phyloP scores from a whole-genome alignment of 2,888 invertebrate genomes.

The Parapristionchus giblindavisi region DNA sequence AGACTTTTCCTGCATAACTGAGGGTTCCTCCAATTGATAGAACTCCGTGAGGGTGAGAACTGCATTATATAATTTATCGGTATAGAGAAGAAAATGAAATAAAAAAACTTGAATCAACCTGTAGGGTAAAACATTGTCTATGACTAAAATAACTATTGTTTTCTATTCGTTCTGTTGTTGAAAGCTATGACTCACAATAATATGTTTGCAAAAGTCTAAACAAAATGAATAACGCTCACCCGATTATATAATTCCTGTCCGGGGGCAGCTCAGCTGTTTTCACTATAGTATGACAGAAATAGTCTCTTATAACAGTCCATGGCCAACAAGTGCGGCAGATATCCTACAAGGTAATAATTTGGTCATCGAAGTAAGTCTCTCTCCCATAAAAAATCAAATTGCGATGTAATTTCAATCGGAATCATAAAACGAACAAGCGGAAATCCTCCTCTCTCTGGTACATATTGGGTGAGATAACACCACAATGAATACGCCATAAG shows the following conservation, averaged over 20 bases:
- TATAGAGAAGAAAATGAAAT: background rate
- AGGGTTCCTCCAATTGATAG: conserved; percentile 22
- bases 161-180: background rate
- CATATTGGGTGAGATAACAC: no score
- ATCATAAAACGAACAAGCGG: no score
- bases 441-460: no score
- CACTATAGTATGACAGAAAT: conserved; percentile 32
- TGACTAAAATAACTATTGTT: background rate
- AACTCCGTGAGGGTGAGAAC: conserved; percentile 32
- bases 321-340: conserved; percentile 21
- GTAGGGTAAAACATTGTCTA: background rate
- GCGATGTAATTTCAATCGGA: no score
- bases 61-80: background rate
- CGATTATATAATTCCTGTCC: conserved; percentile 22
- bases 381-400: no score
- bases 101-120: background rate
- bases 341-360: no score
- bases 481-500: no score
- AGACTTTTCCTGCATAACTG: conserved; percentile 21
- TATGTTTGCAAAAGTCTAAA: background rate
- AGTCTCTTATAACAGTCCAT: conserved; percentile 11
- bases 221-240: no score
- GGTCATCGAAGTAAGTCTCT: no score
- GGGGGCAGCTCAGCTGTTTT: conserved; percentile 33
- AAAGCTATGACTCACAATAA: no score